These are phyloP conservation scores for Sula dactylatra DNA, from an alignment of 2,113 vertebrate genomes.

Conservation along the genomic window DNA sequence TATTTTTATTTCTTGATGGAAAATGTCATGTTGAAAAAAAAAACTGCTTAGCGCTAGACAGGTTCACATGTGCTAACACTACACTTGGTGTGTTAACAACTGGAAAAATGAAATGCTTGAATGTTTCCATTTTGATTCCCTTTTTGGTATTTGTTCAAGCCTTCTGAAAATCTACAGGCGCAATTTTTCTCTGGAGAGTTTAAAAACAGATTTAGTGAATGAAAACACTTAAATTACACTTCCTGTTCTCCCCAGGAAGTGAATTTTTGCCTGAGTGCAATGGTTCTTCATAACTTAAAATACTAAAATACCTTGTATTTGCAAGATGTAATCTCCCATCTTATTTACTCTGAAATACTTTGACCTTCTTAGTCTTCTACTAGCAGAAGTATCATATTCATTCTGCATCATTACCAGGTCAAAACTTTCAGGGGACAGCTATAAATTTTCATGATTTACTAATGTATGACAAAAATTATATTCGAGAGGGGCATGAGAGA, in stretches of 20 bases:
- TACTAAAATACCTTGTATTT: not conserved
- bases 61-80: not conserved
- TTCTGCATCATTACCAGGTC: not conserved
- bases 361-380: not conserved
- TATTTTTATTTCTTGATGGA: slow-evolving; percentile 3
- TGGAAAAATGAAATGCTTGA: not conserved
- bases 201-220: not conserved
- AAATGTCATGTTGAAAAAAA: not conserved
- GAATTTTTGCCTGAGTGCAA: not conserved
- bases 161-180: not conserved
- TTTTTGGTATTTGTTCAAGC: not conserved
- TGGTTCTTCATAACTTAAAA: not conserved
- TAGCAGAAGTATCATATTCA: not conserved
- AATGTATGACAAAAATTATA: not conserved
- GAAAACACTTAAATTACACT: not conserved
- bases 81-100: not conserved
- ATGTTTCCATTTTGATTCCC: not conserved
- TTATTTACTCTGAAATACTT: not conserved
- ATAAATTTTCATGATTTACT: not conserved
- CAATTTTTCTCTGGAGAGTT: not conserved
- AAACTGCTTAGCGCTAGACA: not conserved
- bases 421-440: not conserved
- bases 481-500: not conserved
- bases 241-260: not conserved
- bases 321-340: not conserved